Percentiles rank a stretch among this genome's conserved stretches.
phyloP scores from a whole-genome alignment of 2,888 invertebrate genomes.

The Epicampocera succincta region DNA sequence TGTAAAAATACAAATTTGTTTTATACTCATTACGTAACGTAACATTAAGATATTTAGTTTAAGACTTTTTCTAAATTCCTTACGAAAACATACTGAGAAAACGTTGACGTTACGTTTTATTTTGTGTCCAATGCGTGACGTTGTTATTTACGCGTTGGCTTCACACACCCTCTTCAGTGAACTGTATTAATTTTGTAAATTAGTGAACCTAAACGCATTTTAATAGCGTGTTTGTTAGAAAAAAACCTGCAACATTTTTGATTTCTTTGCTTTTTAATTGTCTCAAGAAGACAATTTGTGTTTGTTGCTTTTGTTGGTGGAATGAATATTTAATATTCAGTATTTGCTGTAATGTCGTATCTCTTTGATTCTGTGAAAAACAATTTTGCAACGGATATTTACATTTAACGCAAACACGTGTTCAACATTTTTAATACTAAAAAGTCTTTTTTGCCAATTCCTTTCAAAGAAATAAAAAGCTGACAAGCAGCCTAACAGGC shows the following conservation, averaged over 20 bases:
- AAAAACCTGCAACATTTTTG: slow-evolving; percentile 10
- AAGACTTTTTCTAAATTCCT: too few relatives aligned
- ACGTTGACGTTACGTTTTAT: too few relatives aligned
- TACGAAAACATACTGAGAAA: too few relatives aligned
- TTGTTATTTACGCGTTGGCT: too few relatives aligned
- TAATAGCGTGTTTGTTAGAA: slow-evolving; percentile 20
- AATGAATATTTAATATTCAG: slow-evolving; percentile 49
- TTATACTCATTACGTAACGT: too few relatives aligned
- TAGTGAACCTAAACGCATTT: background rate
- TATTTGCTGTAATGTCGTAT: slow-evolving; percentile 1
- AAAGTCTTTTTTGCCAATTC: background rate
- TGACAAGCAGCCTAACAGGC: slow-evolving; percentile 14
- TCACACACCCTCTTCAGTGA: too few relatives aligned
- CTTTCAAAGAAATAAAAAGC: slow-evolving; percentile 6
- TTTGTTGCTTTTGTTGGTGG: slow-evolving; percentile 26
- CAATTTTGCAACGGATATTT: slow-evolving; percentile 56
- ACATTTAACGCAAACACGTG: slow-evolving; percentile 53
- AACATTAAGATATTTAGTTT: too few relatives aligned
- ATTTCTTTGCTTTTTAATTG: background rate
- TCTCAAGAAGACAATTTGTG: slow-evolving; percentile 20
- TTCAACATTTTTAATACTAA: slow-evolving; percentile 53
- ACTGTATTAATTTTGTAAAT: background rate
- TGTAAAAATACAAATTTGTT: too few relatives aligned
- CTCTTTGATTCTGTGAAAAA: slow-evolving; percentile 25
- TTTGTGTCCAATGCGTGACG: too few relatives aligned